phyloP scores from a whole-genome alignment of 2,113 vertebrate genomes.

The Oryzias melastigma region DNA sequence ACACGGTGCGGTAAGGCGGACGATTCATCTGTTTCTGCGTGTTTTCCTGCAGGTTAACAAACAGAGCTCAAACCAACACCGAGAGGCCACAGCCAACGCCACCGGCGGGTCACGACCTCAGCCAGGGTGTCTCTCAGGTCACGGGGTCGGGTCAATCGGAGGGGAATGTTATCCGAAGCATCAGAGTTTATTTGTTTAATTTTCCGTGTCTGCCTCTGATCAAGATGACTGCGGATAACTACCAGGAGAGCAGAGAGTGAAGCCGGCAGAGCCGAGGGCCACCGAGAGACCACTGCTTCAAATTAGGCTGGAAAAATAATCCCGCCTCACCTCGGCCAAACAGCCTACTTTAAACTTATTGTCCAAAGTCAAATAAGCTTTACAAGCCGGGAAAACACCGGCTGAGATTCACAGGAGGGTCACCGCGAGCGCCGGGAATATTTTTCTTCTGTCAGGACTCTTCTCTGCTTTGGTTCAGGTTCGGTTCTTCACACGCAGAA shows the following conservation, averaged over 20 bases:
- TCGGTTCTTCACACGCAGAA: slow-evolving; percentile 19
- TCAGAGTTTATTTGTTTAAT: slow-evolving; percentile 80
- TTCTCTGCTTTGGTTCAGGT: slow-evolving; percentile 32
- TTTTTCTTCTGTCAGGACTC: slow-evolving; percentile 22
- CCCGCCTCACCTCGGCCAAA: slow-evolving; percentile 62
- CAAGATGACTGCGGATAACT: slow-evolving; percentile 66
- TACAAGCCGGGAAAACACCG: slow-evolving; percentile 60
- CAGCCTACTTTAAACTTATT: slow-evolving; percentile 69
- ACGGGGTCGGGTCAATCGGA: slow-evolving; percentile 66
- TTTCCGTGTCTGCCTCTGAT: slow-evolving; percentile 70
- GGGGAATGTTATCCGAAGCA: slow-evolving; percentile 75
- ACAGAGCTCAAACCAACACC: slow-evolving; percentile 47
- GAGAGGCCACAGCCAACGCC: slow-evolving; percentile 35
- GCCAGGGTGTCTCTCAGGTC: slow-evolving; percentile 66
- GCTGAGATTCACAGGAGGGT: slow-evolving; percentile 56
- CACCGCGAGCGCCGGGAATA: slow-evolving; percentile 42
- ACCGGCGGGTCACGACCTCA: slow-evolving; percentile 61
- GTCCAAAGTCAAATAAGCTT: slow-evolving; percentile 77
- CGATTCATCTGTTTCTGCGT: slow-evolving; percentile 1
- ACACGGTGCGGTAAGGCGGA: neutral
- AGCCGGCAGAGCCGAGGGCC: slow-evolving; percentile 24
- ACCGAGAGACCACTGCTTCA: slow-evolving; percentile 70
- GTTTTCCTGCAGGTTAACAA: slow-evolving; percentile 53
- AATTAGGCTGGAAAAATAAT: slow-evolving; percentile 82
- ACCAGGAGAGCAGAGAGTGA: slow-evolving; percentile 29